Base-by-base conservation (phyloP, 2,113 vertebrate genomes). In the Clarias macrocephalus region DNA sequence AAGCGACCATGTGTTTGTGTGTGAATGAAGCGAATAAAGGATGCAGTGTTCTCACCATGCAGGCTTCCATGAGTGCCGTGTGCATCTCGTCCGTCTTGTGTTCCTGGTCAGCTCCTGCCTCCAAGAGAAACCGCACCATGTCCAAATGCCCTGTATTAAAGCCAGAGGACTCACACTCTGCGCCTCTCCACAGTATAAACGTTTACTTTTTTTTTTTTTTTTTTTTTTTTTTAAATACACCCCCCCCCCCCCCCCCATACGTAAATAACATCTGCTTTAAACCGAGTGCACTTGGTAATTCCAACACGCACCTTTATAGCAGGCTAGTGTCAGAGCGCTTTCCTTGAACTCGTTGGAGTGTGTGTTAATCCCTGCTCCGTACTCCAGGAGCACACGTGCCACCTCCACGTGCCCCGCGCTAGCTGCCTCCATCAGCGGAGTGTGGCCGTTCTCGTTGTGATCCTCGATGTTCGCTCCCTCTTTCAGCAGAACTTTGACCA, bases 51-150 rank as follows among this genome's bases (percentile, higher is more conserved):
- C 95, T 98, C 96, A 99, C 98, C 98, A 99, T 99, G 96, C 98
- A 99, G 89, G 98, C 98, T 88, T 99, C 98, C 98, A 99, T 99
- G 87, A 99, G 95, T 0, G 98, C 98, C 0, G 98, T 99, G 93
- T 99, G 98, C 98, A 99, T 99, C 93, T 99, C 98, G 88, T 99
- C 98, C 2, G 98, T 99, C 95, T 99, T 99, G 90, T 99, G 98
- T 90, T 99, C 98, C 94, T 99, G 98, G 93, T 99, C 98, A 86
- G 98, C 98, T 92, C 98, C 98, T 91, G 98, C 98, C 93, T 99
- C 98, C 94, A 99, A 97, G 62, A 99, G 95, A 95, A 99, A 99
- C 48, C 98, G 96, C 95, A 99, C 98, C 98, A 99, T 99, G 92
- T 99, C 98, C 95, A 99, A 95, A 94, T 99, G 98, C 92, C 98